These are phyloP conservation scores for Drosophila cardini DNA, from an alignment of 1,140 invertebrate species.

Conservation along the genomic window DNA sequence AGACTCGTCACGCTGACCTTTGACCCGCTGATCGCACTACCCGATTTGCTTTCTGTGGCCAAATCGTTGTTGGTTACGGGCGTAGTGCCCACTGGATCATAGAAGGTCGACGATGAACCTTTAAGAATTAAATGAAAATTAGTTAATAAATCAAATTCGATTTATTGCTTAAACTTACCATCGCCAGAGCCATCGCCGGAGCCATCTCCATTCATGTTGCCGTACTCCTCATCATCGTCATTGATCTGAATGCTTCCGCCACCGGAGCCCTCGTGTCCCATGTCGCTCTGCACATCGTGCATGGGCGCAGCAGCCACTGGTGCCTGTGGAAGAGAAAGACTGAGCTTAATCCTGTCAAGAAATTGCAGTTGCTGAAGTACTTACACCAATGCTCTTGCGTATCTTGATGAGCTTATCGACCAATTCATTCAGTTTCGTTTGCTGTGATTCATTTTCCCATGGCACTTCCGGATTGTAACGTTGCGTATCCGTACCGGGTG, in stretches of 20 bases:
- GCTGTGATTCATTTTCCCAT: slow-evolving; percentile 57
- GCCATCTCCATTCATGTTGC: slow-evolving; percentile 74
- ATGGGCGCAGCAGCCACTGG: slow-evolving; percentile 53
- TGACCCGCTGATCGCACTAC: slow-evolving; percentile 40
- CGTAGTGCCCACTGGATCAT: slow-evolving; percentile 44
- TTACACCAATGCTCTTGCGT: slow-evolving; percentile 70
- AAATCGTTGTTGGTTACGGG: slow-evolving; percentile 54
- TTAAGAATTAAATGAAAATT: not conserved
- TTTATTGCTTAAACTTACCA: slow-evolving; percentile 47
- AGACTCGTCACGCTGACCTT: slow-evolving; percentile 56
- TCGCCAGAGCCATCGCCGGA: slow-evolving; percentile 83
- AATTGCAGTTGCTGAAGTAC: not conserved
- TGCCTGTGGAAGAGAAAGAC: slow-evolving; percentile 30
- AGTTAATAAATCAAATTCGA: not conserved
- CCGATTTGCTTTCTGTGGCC: slow-evolving; percentile 46
- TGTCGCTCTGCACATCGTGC: slow-evolving; percentile 82
- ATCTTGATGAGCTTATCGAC: slow-evolving; percentile 83
- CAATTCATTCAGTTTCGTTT: slow-evolving; percentile 71
- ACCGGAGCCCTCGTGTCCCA: slow-evolving; percentile 81
- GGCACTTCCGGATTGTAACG: slow-evolving; percentile 84
- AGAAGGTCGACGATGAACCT: slow-evolving; percentile 59
- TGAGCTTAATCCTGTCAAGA: not conserved
- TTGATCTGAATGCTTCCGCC: slow-evolving; percentile 65
- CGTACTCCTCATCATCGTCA: slow-evolving; percentile 81
- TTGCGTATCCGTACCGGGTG: slow-evolving; percentile 66